Evolutionary conservation across 2,797 vertebrate species (phyloP).

Genomic region (Myioborus melanocephalus): DNA sequence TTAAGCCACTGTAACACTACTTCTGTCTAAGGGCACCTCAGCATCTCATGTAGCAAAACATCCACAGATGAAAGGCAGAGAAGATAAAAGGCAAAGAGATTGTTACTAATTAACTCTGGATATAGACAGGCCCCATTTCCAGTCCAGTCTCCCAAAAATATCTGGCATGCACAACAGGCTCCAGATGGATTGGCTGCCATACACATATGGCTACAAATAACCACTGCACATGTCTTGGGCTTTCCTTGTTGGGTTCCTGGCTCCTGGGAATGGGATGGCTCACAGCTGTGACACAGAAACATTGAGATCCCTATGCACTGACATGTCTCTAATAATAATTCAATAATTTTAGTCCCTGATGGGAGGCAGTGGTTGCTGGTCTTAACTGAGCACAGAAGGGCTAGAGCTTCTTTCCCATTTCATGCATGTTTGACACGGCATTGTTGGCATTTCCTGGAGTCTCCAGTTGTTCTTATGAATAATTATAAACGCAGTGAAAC

Average conservation of each 20-base stretch:
- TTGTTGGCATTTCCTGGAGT: not conserved
- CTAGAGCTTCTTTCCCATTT: not conserved
- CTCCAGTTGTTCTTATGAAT: not conserved
- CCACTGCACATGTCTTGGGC: not conserved
- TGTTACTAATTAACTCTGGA: slow-evolving; percentile 42
- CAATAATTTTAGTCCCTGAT: not conserved
- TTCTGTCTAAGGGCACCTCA: slow-evolving; percentile 17
- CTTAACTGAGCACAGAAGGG: not conserved
- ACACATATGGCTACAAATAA: not conserved
- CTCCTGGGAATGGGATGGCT: not conserved
- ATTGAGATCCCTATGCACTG: not conserved
- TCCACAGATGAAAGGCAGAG: slow-evolving; percentile 45
- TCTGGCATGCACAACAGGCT: not conserved
- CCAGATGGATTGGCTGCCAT: not conserved
- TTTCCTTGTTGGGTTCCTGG: not conserved
- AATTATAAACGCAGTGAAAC: not conserved
- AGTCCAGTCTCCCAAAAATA: slow-evolving; percentile 3
- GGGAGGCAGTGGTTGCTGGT: not conserved
- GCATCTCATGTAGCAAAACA: not conserved
- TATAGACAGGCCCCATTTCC: not conserved
- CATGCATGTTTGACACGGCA: fast-evolving
- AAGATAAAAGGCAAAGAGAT: slow-evolving; percentile 52
- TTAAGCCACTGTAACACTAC: slow-evolving; percentile 17
- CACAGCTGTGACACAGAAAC: not conserved
- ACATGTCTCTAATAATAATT: not conserved